These are phyloP conservation scores for Sinonovacula constricta DNA, from an alignment of 1,140 invertebrate genomes.

Conservation along the genomic window DNA sequence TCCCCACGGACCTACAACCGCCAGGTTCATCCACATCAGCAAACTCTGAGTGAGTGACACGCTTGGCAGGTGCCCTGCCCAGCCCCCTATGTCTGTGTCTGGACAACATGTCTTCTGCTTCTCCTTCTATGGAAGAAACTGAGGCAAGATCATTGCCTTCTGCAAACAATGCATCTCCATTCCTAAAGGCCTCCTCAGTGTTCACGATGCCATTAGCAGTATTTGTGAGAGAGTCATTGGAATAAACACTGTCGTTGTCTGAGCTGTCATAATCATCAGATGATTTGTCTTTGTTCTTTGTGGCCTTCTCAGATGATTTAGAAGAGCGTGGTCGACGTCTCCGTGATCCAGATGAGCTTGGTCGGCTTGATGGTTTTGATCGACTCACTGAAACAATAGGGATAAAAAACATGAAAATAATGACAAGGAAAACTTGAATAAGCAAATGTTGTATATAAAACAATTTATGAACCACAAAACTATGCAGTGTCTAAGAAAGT, in stretches of 20 bases:
- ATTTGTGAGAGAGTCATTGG: conserved; percentile 66
- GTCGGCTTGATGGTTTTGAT: conserved; percentile 65
- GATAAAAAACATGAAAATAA: too few relatives aligned
- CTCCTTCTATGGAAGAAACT: background rate
- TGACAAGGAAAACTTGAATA: too few relatives aligned
- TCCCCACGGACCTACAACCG: conserved; percentile 40
- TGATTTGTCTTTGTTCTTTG: conserved; percentile 58
- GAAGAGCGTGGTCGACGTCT: conserved; percentile 54
- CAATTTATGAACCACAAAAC: too few relatives aligned
- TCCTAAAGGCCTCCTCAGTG: conserved; percentile 1
- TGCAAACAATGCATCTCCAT: conserved; percentile 2
- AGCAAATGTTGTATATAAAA: too few relatives aligned
- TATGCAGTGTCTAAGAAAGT: too few relatives aligned
- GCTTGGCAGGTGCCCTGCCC: background rate
- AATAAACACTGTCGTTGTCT: conserved; percentile 70
- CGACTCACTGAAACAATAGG: conserved; percentile 60
- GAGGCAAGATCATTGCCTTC: background rate
- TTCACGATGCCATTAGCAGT: background rate
- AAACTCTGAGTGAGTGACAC: conserved; percentile 1
- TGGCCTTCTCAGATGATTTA: conserved; percentile 44
- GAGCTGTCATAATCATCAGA: conserved; percentile 74
- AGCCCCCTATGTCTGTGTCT: conserved; percentile 7
- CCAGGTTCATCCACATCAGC: conserved; percentile 30
- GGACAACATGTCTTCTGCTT: conserved; percentile 25
- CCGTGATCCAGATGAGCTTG: conserved; percentile 68